Evolutionary conservation across 2,888 invertebrate species (phyloP), one percentile per base, ranked within the genome.

Genomic region (Drosophila infuscata): DNA sequence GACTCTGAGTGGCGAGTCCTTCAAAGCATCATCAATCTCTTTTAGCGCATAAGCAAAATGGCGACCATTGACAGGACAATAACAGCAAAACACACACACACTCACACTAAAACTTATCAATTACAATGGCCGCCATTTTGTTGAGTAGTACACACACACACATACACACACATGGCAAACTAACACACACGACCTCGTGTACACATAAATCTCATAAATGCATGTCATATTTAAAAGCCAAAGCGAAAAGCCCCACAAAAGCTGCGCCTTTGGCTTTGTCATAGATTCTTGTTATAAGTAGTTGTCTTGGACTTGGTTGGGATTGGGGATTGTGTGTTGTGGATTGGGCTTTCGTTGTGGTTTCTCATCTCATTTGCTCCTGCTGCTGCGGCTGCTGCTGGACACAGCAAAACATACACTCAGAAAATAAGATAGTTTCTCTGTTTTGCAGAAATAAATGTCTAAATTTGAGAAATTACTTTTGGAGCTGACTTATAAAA

Each of bases 1-100:
- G 56, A 59, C 57, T 59, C 17, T 17, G 35, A 53, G 68, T 32
- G 52, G 46, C 58, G 65, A 89, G 83, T 85, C 82, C 84, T 86
- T 88, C 89, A 88, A 86, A 79, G 76, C 75, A 87, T 82, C 89
- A 89, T 89, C 91, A 89, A 89, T 91, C 91, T 91, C 81, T 77
- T 81, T 81, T 81, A 79, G 89, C 72, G 69, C 63, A 70, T 81
- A 82, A 79, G 84, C 89, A 87, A 87, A 88, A 88, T 81, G 81
- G 81, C 64, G 74, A 48, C 68, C 79, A 79, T 80, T 74, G 79
- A 63, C 80, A 79, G 73, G 67, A 74, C 81, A 79, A 70, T 75
- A 74, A 79, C 30, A 41, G 58, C 49, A 67, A 66, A 38, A 61
- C 60, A 79, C 66, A 70, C 56, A 49, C 48, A 17, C 25, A 20